Evolutionary conservation across 2,113 vertebrate genomes (phyloP).

Genomic region (Climacteris rufus): DNA sequence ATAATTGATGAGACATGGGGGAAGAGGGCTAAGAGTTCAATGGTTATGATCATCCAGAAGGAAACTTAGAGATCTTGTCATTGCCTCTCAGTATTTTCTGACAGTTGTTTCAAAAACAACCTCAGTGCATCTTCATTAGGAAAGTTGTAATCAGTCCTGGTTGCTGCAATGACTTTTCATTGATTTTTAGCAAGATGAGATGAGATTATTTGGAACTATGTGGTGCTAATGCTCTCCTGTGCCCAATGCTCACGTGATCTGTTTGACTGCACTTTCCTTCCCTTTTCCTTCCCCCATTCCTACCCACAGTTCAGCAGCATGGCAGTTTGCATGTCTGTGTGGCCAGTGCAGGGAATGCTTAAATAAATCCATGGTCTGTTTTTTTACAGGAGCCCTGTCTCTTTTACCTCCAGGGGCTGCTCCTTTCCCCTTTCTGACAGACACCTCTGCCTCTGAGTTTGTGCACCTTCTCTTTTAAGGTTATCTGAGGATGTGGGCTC

Average conservation of each 20-base stretch:
- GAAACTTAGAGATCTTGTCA: not conserved
- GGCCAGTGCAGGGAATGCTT: not conserved
- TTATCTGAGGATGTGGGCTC: not conserved
- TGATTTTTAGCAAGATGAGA: not conserved
- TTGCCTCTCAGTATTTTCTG: not conserved
- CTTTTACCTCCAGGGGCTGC: not conserved
- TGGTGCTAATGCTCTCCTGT: not conserved
- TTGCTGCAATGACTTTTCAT: not conserved
- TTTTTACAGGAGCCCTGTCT: not conserved
- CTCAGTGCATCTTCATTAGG: not conserved
- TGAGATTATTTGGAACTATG: not conserved
- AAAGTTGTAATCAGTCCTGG: not conserved
- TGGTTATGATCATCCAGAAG: not conserved
- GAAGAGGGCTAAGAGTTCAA: not conserved
- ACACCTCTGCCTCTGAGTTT: not conserved
- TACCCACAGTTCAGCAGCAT: not conserved
- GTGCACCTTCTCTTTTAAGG: not conserved
- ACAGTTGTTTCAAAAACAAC: not conserved
- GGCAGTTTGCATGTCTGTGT: not conserved
- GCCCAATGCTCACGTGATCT: not conserved
- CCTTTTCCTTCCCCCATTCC: not conserved
- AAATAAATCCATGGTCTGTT: fast-evolving
- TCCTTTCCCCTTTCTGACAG: not conserved
- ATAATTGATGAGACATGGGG: not conserved
- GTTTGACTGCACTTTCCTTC: not conserved